Conservation (phyloP, 2,888 invertebrate species). For the Theretra japonica region DNA sequence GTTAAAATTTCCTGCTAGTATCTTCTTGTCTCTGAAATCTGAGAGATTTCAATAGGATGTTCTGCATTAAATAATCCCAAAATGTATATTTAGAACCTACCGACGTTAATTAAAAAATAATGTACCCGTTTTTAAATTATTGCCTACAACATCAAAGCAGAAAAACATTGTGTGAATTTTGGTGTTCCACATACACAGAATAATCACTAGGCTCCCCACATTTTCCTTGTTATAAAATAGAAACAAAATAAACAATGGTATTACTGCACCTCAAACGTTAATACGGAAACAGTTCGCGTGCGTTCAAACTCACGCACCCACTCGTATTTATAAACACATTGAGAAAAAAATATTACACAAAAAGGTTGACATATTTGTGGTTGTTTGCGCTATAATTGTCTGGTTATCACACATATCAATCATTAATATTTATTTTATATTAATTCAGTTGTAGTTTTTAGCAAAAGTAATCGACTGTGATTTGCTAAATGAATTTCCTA, state of each 20-base stretch:
- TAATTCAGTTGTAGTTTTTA: neutral
- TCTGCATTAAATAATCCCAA: too few relatives aligned
- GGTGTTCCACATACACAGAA: too few relatives aligned
- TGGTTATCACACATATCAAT: constrained; percentile 32
- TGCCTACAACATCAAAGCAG: too few relatives aligned
- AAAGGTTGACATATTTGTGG: constrained; percentile 34
- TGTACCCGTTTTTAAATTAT: too few relatives aligned
- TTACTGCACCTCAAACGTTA: neutral
- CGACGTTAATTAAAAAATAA: too few relatives aligned
- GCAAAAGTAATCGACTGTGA: neutral
- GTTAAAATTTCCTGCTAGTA: too few relatives aligned
- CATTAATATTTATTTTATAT: constrained; percentile 12
- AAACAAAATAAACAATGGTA: constrained; percentile 12
- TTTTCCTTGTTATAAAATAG: neutral
- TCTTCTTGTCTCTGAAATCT: too few relatives aligned
- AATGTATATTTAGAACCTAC: too few relatives aligned
- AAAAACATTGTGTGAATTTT: too few relatives aligned
- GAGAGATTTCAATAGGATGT: too few relatives aligned
- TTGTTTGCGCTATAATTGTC: constrained; percentile 33
- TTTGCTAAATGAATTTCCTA: neutral
- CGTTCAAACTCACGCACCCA: neutral
- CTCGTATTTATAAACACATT: neutral
- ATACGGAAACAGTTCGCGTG: constrained; percentile 17
- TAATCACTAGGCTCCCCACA: too few relatives aligned
- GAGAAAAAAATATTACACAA: constrained; percentile 10